Conservation (phyloP, 2,113 vertebrate species). For the Spermophilus dauricus region DNA sequence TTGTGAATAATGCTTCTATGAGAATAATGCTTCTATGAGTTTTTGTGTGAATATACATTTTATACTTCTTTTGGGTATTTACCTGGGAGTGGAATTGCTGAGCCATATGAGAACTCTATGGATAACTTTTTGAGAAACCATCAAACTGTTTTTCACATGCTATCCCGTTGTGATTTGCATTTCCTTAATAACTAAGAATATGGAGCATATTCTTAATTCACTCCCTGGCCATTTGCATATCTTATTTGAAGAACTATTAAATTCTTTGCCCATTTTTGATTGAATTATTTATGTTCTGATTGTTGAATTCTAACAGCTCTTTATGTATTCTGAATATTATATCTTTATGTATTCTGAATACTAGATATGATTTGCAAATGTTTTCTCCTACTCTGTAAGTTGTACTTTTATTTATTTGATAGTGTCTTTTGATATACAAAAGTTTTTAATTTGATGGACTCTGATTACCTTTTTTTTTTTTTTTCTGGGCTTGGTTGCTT, state of each 20-base stretch:
- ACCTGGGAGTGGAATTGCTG: background rate
- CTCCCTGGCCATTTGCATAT: background rate
- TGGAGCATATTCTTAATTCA: background rate
- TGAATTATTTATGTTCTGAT: background rate
- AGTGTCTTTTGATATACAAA: background rate
- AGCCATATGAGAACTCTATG: background rate
- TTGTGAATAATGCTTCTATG: background rate
- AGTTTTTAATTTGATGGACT: slow-evolving; percentile 16
- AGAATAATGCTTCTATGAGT: background rate
- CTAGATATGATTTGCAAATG: background rate
- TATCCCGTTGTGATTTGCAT: background rate
- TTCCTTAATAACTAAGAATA: background rate
- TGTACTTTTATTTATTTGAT: slow-evolving; percentile 11
- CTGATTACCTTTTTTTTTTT: background rate
- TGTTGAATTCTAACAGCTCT: background rate
- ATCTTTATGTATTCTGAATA: background rate
- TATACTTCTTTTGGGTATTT: background rate
- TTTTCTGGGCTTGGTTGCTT: background rate
- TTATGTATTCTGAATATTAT: background rate
- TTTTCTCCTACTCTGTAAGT: background rate
- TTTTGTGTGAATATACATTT: background rate
- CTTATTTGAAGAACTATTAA: background rate
- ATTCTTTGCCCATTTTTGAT: background rate
- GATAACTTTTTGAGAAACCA: background rate
- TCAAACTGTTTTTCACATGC: background rate